Conservation (phyloP, 1,140 invertebrate species). For the Plectrocnemia conspersa region DNA sequence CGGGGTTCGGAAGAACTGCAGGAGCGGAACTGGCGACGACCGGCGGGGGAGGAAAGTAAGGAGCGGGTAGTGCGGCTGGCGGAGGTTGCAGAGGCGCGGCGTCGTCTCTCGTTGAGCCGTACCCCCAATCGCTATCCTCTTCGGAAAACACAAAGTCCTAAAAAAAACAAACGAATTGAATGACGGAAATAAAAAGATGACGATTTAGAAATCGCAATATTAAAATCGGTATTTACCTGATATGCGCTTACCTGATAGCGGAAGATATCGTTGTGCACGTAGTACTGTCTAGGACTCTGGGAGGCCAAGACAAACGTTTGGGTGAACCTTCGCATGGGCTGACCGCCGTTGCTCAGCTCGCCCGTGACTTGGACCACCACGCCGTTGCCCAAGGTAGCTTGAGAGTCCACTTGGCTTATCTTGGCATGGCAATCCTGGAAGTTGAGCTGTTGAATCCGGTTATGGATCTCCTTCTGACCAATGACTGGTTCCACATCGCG, state of each 20-base stretch:
- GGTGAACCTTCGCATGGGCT: conserved; percentile 94
- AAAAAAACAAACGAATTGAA: conserved; percentile 10
- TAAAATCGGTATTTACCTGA: neutral
- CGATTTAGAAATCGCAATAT: neutral
- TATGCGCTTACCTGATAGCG: conserved; percentile 74
- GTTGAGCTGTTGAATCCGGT: conserved; percentile 91
- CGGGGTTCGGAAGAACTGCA: conserved; percentile 41
- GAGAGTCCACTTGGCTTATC: conserved; percentile 88
- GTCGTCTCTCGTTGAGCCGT: conserved; percentile 52
- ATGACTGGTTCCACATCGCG: conserved; percentile 80
- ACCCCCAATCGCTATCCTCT: conserved; percentile 58
- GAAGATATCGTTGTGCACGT: conserved; percentile 98
- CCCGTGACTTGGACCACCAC: conserved; percentile 97
- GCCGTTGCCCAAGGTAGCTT: conserved; percentile 86
- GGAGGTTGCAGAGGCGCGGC: conserved; percentile 38
- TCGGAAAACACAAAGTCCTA: conserved; percentile 74
- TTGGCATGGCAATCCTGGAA: conserved; percentile 96
- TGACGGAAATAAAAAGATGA: neutral
- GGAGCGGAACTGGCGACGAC: conserved; percentile 34
- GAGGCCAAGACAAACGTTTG: conserved; percentile 95
- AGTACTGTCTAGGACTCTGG: conserved; percentile 94
- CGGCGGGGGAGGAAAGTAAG: conserved; percentile 37
- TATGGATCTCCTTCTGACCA: conserved; percentile 92
- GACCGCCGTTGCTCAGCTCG: conserved; percentile 91
- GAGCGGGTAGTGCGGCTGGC: conserved; percentile 36